Conservation (phyloP, 2,797 vertebrate genomes). For the Periparus ater region DNA sequence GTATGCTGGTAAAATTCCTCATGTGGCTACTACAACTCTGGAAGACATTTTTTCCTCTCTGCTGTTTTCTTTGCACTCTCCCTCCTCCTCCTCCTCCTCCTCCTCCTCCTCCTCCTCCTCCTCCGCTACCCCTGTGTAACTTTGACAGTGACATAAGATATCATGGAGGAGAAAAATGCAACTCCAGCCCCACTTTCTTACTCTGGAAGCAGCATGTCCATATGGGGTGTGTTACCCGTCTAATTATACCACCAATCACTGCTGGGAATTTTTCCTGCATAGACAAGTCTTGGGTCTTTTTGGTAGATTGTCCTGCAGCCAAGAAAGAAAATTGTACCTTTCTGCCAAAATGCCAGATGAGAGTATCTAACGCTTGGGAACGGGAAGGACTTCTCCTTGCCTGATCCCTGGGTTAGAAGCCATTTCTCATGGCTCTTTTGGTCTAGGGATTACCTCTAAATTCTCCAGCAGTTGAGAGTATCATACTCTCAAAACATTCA, state of each 20-base stretch:
- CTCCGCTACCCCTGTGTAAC: background rate
- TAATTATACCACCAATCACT: constrained; percentile 41
- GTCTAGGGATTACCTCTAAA: background rate
- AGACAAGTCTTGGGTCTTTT: constrained; percentile 50
- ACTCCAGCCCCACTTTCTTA: constrained; percentile 12
- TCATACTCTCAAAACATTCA: background rate
- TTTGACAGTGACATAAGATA: constrained; percentile 20
- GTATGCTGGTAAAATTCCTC: constrained; percentile 4
- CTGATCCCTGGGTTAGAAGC: background rate
- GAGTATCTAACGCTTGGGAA: constrained; percentile 7
- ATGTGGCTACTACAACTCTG: background rate
- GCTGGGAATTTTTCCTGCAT: constrained; percentile 35
- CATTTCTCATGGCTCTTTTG: background rate
- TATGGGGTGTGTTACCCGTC: background rate
- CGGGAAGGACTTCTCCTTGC: background rate
- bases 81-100: background rate
- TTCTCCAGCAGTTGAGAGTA: background rate
- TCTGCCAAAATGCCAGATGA: constrained; percentile 30
- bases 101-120: background rate
- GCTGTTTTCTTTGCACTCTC: background rate
- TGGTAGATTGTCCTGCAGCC: background rate
- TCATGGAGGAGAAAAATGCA: background rate
- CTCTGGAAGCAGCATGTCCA: constrained; percentile 44
- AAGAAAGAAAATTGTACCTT: constrained; percentile 3
- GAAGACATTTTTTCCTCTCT: background rate